phyloP scores from a whole-genome alignment of 1,140 invertebrate species.

The Caenorhabditis tropicalis region DNA sequence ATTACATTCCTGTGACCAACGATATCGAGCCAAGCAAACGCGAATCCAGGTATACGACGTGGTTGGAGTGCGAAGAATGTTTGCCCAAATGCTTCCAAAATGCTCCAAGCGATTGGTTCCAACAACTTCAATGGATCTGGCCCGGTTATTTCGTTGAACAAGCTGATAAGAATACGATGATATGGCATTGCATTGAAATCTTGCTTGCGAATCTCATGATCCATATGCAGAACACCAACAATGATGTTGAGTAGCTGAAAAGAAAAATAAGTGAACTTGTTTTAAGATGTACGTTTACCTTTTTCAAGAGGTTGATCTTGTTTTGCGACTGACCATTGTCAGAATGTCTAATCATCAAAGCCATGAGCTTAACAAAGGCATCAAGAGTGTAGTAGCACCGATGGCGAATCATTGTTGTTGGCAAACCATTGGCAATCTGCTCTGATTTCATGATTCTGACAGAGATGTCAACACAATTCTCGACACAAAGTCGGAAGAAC shows the following conservation, averaged over 20 bases:
- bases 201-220: constrained; percentile 84
- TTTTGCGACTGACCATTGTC: constrained; percentile 83
- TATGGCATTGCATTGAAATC: constrained; percentile 97
- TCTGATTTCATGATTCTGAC: constrained; percentile 80
- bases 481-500: constrained; percentile 94
- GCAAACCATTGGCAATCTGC: constrained; percentile 66
- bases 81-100: constrained; percentile 76
- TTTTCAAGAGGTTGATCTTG: constrained; percentile 95
- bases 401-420: constrained; percentile 77
- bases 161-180: constrained; percentile 93
- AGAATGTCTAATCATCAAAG: constrained; percentile 88
- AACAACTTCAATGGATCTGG: constrained; percentile 82
- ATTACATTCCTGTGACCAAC: constrained; percentile 93
- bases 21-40: constrained; percentile 96
- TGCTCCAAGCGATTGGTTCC: constrained; percentile 88
- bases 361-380: constrained; percentile 69
- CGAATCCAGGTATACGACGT: constrained; percentile 82
- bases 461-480: constrained; percentile 93
- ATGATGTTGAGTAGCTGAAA: constrained; percentile 83
- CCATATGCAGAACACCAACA: constrained; percentile 89
- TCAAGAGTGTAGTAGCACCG: constrained; percentile 93
- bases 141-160: constrained; percentile 93
- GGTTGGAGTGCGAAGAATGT: constrained; percentile 56
- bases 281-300: constrained; percentile 73
- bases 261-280: not conserved